Evolutionary conservation across 2,888 invertebrate species (phyloP).

Genomic region (Pristionchus arcanus): DNA sequence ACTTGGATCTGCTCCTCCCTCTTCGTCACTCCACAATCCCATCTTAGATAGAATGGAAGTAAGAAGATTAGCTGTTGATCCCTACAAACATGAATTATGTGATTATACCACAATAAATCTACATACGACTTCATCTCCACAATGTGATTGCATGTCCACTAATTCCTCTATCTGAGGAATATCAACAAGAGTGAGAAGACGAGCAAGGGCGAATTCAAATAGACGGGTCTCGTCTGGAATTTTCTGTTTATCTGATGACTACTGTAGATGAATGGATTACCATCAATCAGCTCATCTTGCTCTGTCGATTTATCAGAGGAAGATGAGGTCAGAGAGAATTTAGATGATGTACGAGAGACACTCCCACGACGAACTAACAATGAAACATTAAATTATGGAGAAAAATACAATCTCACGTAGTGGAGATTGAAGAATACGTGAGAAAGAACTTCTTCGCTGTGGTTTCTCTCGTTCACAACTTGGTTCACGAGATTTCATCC

Average conservation of each 20-base stretch:
- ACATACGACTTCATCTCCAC: constrained; percentile 9
- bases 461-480: constrained; percentile 21
- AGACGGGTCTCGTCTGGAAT: constrained; percentile 17
- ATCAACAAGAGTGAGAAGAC: constrained; percentile 46
- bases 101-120: neutral
- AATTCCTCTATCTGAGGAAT: constrained; percentile 52
- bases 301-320: neutral
- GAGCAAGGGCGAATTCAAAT: constrained; percentile 19
- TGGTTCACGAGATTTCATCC: neutral
- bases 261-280: neutral
- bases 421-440: constrained; percentile 37
- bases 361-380: neutral
- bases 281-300: constrained; percentile 15
- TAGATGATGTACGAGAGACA: constrained; percentile 17
- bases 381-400: neutral
- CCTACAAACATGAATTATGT: neutral
- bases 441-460: constrained; percentile 36
- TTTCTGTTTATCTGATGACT: too few species aligned
- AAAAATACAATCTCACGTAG: neutral
- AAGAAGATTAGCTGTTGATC: constrained; percentile 12
- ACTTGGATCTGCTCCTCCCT: constrained; percentile 7
- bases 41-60: constrained; percentile 46
- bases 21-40: constrained; percentile 33
- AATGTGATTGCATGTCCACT: constrained; percentile 41
- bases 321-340: neutral